Evolutionary conservation across 2,888 invertebrate species (phyloP), one percentile per base, ranked within the genome.

Genomic region (Mythimna impura): DNA sequence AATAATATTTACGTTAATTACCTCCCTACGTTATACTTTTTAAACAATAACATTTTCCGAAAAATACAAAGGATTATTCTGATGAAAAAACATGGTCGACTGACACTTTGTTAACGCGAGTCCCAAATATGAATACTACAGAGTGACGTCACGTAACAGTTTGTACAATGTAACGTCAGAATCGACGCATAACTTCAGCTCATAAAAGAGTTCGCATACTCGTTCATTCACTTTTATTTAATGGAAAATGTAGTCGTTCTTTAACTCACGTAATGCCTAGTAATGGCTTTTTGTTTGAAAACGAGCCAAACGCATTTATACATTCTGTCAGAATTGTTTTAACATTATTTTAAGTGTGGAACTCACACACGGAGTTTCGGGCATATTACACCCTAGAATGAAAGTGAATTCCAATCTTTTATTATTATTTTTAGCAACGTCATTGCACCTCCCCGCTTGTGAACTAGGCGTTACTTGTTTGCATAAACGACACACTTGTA

Each of bases 211-310:
- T 78, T 73, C 64, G 61, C 58, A 71, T 71, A 67, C 67, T 66
- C 74, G 52, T 78, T 79, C 83, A 80, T 86, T 83, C 80, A 78
- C 54, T 71, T 74, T 82, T 74, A 77, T 83, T 78, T 81, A 83
- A 80, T 83, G 75, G 73, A 72, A 74, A 73, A 80, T 80, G 79
- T 76, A 77, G 72, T 76, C 55, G 65, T 73, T 72, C 71, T 81
- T 72, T 74, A 85, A 79, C 69, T 80, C 75, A 81, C 72, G 67
- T 72, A 79, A 83, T 85, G 70, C 71, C 74, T 81, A 72, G 74
- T 81, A 84, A 86, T 84, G 80, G 79, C 52, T 78, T 85, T 80
- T 69, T 81, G 81, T 83, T 85, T 86, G 86, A 86, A 83, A 76
- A 73, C 47, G 65, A 81, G 86, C 85, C 86, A 86, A 86, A 71